Percentiles rank a stretch among this genome's conserved stretches.
Evolutionary conservation across 2,113 vertebrate species (phyloP).

Genomic region (Poeciliopsis occidentalis): DNA sequence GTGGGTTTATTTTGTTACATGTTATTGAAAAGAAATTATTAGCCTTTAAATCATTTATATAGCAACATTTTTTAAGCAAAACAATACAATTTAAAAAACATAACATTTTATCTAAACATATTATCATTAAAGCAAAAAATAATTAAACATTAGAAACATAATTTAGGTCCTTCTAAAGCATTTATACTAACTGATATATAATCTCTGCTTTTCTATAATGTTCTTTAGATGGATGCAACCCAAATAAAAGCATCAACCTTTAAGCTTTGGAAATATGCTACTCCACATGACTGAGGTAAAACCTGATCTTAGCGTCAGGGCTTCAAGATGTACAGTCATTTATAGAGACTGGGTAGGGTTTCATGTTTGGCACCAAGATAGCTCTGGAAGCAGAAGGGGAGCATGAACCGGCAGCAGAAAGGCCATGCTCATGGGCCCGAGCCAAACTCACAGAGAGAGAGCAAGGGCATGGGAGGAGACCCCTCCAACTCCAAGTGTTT

Average conservation of each 20-base stretch:
- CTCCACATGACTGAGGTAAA: conserved; percentile 11
- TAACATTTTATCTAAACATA: no score
- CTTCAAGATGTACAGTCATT: conserved; percentile 62
- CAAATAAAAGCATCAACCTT: conserved; percentile 8
- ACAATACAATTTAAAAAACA: background rate
- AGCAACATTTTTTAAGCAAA: no score
- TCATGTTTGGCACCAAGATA: conserved; percentile 70
- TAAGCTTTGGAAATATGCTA: conserved; percentile 2
- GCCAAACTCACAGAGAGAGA: conserved; percentile 53
- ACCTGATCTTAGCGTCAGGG: conserved; percentile 16
- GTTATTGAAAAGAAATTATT: no score
- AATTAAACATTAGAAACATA: background rate
- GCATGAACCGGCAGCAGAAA: conserved; percentile 70
- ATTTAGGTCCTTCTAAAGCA: background rate
- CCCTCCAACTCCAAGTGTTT: conserved; percentile 46
- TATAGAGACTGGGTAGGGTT: conserved; percentile 71
- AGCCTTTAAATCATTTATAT: no score
- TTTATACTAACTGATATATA: background rate
- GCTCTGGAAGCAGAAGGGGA: conserved; percentile 61
- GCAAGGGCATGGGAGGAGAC: conserved; percentile 47
- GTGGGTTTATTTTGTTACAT: no score
- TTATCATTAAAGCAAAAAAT: background rate
- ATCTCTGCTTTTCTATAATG: background rate
- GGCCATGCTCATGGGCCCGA: conserved; percentile 53
- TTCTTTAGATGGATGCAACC: background rate